Percentiles rank a stretch among this genome's conserved stretches.
phyloP scores from a whole-genome alignment of 2,113 vertebrate genomes.

The Trochalopteron elliotii region DNA sequence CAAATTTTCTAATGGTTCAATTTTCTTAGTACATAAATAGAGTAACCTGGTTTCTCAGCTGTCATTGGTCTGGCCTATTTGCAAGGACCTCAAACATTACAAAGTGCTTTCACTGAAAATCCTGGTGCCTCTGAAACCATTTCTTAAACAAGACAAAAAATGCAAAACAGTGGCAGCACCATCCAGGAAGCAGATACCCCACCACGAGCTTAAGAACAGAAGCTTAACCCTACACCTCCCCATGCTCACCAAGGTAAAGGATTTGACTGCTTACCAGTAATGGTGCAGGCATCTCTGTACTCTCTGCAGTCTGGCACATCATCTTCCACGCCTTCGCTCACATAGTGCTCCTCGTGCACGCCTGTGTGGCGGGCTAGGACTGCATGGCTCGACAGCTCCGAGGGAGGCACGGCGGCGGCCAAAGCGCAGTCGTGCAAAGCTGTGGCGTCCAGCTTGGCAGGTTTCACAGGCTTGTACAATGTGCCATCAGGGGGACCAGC shows the following conservation, averaged over 20 bases:
- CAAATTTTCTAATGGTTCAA: not conserved
- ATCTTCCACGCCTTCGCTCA: slow-evolving; percentile 81
- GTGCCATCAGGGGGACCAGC: slow-evolving; percentile 83
- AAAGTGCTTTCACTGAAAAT: not conserved
- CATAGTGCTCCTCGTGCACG: slow-evolving; percentile 85
- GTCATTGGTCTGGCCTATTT: not conserved
- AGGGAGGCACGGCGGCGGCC: slow-evolving; percentile 76
- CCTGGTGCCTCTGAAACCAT: not conserved
- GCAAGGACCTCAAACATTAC: not conserved
- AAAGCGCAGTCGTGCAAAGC: slow-evolving; percentile 79
- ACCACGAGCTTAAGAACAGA: not conserved
- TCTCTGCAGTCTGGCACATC: slow-evolving; percentile 69
- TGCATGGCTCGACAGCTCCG: slow-evolving; percentile 55
- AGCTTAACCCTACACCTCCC: not conserved
- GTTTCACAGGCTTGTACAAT: slow-evolving; percentile 83
- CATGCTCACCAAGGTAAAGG: not conserved
- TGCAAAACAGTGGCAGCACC: not conserved
- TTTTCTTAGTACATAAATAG: not conserved
- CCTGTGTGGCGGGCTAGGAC: slow-evolving; percentile 69
- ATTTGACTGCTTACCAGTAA: slow-evolving; percentile 83
- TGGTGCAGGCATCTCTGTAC: slow-evolving; percentile 95
- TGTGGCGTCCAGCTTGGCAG: slow-evolving; percentile 96
- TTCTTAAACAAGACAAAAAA: not conserved
- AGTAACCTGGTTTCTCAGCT: not conserved
- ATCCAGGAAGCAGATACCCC: not conserved